These are phyloP conservation scores for Lithophane leautieri DNA, from an alignment of 2,888 invertebrate species.

Conservation along the genomic window DNA sequence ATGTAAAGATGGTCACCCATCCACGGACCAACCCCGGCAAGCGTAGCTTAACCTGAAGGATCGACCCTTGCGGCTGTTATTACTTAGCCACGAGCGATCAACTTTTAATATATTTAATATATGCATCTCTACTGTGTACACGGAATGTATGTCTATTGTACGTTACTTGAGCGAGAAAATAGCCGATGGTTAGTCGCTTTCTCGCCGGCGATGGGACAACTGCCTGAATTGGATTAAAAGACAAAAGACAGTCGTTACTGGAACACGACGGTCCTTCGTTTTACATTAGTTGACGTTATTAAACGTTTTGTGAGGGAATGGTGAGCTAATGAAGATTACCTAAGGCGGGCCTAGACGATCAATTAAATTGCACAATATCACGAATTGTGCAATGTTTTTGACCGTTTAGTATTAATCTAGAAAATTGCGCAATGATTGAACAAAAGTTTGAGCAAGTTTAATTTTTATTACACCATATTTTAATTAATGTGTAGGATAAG, in stretches of 20 bases:
- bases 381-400: neutral
- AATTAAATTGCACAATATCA: neutral
- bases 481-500: neutral
- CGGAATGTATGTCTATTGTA: too few species aligned
- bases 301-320: constrained; percentile 26
- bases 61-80: too few species aligned
- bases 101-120: too few species aligned
- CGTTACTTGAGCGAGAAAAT: too few species aligned
- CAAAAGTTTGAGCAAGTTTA: neutral
- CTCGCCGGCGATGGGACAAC: too few species aligned
- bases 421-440: neutral
- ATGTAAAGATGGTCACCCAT: too few species aligned
- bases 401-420: neutral
- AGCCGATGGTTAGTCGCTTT: too few species aligned
- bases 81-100: too few species aligned
- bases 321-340: constrained; percentile 12
- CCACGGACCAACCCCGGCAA: too few species aligned
- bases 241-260: constrained; percentile 39
- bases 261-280: constrained; percentile 27
- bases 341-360: neutral
- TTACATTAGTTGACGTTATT: constrained; percentile 44
- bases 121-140: too few species aligned
- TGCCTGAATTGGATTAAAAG: constrained; percentile 25
- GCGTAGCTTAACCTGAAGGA: too few species aligned
- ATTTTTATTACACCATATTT: neutral